These are phyloP conservation scores for Dryobotodes eremita DNA, from an alignment of 2,888 invertebrate genomes.

Conservation along the genomic window DNA sequence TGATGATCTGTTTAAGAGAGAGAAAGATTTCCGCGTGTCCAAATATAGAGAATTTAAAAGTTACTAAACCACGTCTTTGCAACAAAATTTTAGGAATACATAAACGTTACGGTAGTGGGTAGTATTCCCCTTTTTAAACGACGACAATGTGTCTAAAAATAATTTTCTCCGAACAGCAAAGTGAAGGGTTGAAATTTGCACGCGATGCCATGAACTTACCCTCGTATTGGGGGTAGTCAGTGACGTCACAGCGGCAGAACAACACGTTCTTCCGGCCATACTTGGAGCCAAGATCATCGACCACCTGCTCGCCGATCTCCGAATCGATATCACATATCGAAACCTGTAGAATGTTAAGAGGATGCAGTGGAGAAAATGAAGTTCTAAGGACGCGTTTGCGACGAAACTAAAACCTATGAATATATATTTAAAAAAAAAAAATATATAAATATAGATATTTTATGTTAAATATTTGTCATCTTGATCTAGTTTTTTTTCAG, in stretches of 20 bases:
- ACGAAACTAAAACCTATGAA: neutral
- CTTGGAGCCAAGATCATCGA: slow-evolving; percentile 92
- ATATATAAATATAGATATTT: too few relatives aligned
- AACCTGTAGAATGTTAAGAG: slow-evolving; percentile 88
- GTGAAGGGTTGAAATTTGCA: slow-evolving; percentile 47
- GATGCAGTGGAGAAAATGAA: neutral
- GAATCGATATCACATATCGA: slow-evolving; percentile 94
- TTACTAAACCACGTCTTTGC: neutral
- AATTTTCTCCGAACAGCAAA: slow-evolving; percentile 9
- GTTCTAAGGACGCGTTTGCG: neutral
- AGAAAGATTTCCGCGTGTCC: neutral
- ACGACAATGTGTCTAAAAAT: slow-evolving; percentile 30
- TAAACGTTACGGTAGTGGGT: neutral
- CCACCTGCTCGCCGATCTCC: slow-evolving; percentile 93
- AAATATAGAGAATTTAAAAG: neutral
- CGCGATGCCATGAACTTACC: slow-evolving; percentile 84
- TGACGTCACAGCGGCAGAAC: slow-evolving; percentile 94
- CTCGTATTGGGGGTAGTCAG: slow-evolving; percentile 95
- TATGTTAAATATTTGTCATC: neutral
- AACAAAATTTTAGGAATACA: neutral
- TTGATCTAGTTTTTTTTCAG: neutral
- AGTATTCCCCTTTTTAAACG: slow-evolving; percentile 10
- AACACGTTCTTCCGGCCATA: slow-evolving; percentile 93
- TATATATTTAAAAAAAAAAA: too few relatives aligned
- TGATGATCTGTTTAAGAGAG: neutral